Conservation (phyloP, 2,888 invertebrate genomes). For the Apamea crenata region DNA sequence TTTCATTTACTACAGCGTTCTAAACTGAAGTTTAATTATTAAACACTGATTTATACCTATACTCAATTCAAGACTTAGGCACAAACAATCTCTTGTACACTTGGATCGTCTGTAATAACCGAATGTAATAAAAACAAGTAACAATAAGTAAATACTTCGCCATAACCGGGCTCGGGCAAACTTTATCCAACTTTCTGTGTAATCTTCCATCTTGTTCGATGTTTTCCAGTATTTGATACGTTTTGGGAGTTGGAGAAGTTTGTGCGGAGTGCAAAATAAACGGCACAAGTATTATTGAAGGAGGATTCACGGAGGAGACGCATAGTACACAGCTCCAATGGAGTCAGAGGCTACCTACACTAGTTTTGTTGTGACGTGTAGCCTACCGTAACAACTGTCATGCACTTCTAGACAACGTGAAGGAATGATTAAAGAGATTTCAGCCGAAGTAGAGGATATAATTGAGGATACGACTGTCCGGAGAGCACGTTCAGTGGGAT, state of each 20-base stretch:
- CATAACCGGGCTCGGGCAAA: constrained; percentile 39
- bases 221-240: constrained; percentile 58
- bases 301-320: background rate
- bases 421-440: background rate
- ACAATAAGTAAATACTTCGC: constrained; percentile 63
- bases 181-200: constrained; percentile 54
- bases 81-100: constrained; percentile 30
- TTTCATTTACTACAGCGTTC: background rate
- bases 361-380: background rate
- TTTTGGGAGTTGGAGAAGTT: constrained; percentile 43
- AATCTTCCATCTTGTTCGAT: constrained; percentile 62
- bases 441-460: background rate
- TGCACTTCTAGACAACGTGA: background rate
- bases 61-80: background rate
- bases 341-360: background rate
- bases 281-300: constrained; percentile 21
- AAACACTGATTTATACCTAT: background rate
- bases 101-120: constrained; percentile 29
- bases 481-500: constrained; percentile 1
- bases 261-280: constrained; percentile 32
- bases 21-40: background rate
- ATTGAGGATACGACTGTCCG: constrained; percentile 4
- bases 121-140: constrained; percentile 53
- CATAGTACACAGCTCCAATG: background rate
- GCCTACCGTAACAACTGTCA: background rate